A percentile compares a stretch with the other conserved stretches of the same genome.
These are phyloP conservation scores for Helarctos malayanus DNA, from an alignment of 2,797 vertebrate species.

Conservation along the genomic window DNA sequence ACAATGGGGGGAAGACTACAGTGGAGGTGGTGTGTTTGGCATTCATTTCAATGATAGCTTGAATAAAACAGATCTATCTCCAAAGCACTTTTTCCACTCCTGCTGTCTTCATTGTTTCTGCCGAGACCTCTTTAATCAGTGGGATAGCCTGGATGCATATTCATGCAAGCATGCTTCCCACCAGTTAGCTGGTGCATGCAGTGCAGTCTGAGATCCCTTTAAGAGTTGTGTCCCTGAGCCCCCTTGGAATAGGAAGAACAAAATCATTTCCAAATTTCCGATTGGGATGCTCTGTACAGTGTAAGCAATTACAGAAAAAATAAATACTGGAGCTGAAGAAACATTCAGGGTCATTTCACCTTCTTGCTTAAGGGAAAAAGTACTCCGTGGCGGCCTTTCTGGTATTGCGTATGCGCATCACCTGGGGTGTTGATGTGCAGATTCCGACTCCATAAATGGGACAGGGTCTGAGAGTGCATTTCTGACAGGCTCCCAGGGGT, in stretches of 20 bases:
- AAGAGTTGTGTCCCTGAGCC: neutral
- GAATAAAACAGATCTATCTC: slow-evolving; percentile 45
- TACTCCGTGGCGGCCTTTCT: neutral
- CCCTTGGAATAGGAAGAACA: neutral
- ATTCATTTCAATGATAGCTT: slow-evolving; percentile 67
- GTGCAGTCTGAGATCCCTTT: neutral
- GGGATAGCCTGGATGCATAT: neutral
- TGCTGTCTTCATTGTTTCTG: neutral
- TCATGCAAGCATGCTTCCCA: neutral
- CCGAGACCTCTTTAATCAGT: neutral
- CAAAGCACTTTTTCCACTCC: neutral
- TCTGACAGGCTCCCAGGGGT: too few relatives aligned
- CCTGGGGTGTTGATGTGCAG: too few relatives aligned
- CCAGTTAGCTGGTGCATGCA: neutral
- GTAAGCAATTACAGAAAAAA: neutral
- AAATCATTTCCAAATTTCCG: slow-evolving; percentile 9
- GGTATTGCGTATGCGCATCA: neutral
- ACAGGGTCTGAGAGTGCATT: neutral
- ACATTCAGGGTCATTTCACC: neutral
- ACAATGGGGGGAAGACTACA: neutral
- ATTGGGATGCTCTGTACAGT: neutral
- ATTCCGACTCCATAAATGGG: neutral
- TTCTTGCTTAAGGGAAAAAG: neutral
- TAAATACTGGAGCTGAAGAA: neutral
- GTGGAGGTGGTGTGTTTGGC: slow-evolving; percentile 75